Base-by-base conservation (phyloP, 2,797 vertebrate genomes). In the Sebastes variabilis region DNA sequence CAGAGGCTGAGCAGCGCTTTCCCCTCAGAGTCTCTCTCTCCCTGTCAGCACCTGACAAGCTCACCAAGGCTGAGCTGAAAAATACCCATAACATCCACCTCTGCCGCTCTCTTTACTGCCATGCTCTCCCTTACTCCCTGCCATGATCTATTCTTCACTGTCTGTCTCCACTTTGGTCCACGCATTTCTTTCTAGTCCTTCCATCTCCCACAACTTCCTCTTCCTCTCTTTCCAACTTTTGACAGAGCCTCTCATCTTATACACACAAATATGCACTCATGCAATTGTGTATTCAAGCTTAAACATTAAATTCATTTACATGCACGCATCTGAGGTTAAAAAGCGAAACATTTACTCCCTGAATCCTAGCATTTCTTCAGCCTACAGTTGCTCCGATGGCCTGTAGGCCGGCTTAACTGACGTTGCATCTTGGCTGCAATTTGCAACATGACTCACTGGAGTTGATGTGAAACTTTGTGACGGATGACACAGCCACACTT, bases 391-490 rank as follows among this genome's bases (percentile, higher is more conserved):
- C 49, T 82, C 76, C 71, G 32, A 32, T 69, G 75, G 81, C 72
- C 80, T 78, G 75, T 67, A 72, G 85, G 80, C 81, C 71, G 81
- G 72, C 77, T 86, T 74, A 86, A 89, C 85, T 82, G 82, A 89
- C 72, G 83, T 72, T 73, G 82, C 85, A 84, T 89, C 87, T 85
- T 82, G 86, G 87, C 89, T 83, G 79, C 72, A 88, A 85, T 92
- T 91, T 91, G 72, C 81, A 89, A 86, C 81, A 84, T 94, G 92
- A 95, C 86, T 93, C 92, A 94, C 60, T 83, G 72, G 73, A 84
- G 87, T 74, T 93, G 93, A 94, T 75, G 81, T 87, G 82, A 93
- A 89, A 87, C 87, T 91, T 92, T 92, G 60, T 93, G 92, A 93
- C 93, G 86, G 88, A 89, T 94, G 93, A 92, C 89, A 93, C 86